Conservation (phyloP, 1,140 invertebrate species). For the Euwallacea similis region DNA sequence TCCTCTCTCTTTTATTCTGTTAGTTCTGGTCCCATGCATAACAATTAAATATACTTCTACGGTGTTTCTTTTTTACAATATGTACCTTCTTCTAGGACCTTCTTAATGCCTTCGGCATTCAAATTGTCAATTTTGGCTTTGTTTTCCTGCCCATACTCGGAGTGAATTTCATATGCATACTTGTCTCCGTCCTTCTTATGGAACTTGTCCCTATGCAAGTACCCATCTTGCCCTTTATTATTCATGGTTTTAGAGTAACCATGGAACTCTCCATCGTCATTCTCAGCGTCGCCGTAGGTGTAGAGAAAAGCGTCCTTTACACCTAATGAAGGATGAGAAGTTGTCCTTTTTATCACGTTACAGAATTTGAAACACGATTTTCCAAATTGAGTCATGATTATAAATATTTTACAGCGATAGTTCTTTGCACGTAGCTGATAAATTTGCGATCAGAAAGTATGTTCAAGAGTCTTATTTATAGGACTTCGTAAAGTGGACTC, state of each 20-base stretch:
- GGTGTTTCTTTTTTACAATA: background rate
- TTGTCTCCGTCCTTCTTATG: conserved; percentile 72
- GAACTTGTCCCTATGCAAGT: conserved; percentile 70
- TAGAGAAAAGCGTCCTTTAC: conserved; percentile 47
- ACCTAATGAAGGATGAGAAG: conserved; percentile 31
- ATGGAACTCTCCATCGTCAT: conserved; percentile 60
- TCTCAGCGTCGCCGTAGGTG: conserved; percentile 44
- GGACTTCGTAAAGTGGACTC: no score
- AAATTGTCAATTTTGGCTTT: conserved; percentile 45
- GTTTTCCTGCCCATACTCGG: conserved; percentile 61
- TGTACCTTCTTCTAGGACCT: conserved; percentile 28
- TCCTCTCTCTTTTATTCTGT: no score
- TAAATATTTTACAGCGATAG: no score
- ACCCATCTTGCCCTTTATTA: conserved; percentile 68
- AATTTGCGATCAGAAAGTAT: no score
- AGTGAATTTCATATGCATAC: conserved; percentile 69
- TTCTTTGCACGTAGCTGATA: no score
- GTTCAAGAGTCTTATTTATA: no score
- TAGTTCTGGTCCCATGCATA: no score
- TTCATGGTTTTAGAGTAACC: conserved; percentile 65
- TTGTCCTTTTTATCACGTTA: no score
- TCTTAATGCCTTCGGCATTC: conserved; percentile 31
- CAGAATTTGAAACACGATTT: no score
- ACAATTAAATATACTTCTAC: no score
- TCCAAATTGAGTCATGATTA: no score